These are phyloP conservation scores for Puntigrus tetrazona DNA, from an alignment of 2,113 vertebrate genomes.

Conservation along the genomic window DNA sequence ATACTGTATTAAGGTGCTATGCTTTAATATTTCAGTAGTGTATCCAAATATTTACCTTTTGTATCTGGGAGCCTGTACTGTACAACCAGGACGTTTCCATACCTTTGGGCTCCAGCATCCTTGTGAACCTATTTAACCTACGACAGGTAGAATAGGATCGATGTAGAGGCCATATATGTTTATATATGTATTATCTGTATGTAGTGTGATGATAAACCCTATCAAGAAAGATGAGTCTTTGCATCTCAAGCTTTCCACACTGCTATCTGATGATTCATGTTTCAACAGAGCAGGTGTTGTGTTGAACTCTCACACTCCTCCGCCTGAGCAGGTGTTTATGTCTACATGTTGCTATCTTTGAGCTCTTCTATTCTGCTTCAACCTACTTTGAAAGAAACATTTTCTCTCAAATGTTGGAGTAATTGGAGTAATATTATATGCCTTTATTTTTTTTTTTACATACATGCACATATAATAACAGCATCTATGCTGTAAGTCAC, in stretches of 20 bases:
- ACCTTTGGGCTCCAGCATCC: neutral
- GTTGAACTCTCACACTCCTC: conserved; percentile 38
- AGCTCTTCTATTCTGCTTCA: neutral
- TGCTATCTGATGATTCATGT: conserved; percentile 39
- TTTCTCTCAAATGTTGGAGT: neutral
- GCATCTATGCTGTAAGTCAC: too few relatives aligned
- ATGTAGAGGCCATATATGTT: neutral
- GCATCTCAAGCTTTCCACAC: neutral
- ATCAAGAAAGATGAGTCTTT: neutral
- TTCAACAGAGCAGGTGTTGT: conserved; percentile 36
- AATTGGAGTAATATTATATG: too few relatives aligned
- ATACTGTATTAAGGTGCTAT: neutral
- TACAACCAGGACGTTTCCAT: neutral
- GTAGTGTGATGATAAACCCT: neutral
- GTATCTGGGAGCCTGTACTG: neutral
- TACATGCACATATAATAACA: too few relatives aligned
- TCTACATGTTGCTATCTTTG: conserved; percentile 34
- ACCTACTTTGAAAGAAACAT: neutral
- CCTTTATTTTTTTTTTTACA: too few relatives aligned
- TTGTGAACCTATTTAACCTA: neutral
- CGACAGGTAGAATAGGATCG: neutral
- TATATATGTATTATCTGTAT: neutral
- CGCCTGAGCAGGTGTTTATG: conserved; percentile 37
- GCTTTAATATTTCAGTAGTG: neutral
- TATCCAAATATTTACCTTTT: too few relatives aligned